Conservation (phyloP, 2,113 vertebrate genomes). For the Chaenocephalus aceratus region DNA sequence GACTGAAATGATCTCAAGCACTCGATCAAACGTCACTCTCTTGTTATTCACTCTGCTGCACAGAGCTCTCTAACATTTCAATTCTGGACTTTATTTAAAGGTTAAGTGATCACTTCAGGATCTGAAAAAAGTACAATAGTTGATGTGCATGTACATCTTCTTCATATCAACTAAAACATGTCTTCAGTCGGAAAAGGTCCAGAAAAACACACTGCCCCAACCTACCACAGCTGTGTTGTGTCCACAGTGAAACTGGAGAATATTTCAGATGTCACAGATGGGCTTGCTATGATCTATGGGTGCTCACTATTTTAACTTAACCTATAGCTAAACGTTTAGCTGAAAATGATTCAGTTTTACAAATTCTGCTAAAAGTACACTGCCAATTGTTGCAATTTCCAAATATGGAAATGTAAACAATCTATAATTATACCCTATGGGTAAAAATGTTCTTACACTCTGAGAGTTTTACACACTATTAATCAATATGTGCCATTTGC, state of each 20-base stretch:
- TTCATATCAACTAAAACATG: background rate
- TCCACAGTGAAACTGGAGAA: background rate
- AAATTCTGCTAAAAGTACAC: background rate
- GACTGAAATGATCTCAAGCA: background rate
- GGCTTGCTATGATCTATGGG: background rate
- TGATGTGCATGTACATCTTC: background rate
- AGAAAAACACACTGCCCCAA: background rate
- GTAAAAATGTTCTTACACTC: slow-evolving; percentile 49
- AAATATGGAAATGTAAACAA: slow-evolving; percentile 29
- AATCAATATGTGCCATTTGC: slow-evolving; percentile 10
- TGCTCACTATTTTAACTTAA: too few relatives aligned
- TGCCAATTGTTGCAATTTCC: slow-evolving; percentile 27
- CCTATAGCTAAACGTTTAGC: background rate
- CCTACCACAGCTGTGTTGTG: background rate
- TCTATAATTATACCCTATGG: slow-evolving; percentile 64
- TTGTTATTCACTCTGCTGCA: background rate
- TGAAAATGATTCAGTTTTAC: background rate
- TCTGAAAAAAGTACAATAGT: background rate
- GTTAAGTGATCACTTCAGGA: background rate
- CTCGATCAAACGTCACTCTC: background rate
- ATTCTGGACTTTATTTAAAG: background rate
- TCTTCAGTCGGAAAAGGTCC: background rate
- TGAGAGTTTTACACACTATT: slow-evolving; percentile 26
- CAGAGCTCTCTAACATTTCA: background rate
- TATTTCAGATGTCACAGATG: background rate